phyloP scores from a whole-genome alignment of 1,140 invertebrate genomes.

The Eumeta japonica region DNA sequence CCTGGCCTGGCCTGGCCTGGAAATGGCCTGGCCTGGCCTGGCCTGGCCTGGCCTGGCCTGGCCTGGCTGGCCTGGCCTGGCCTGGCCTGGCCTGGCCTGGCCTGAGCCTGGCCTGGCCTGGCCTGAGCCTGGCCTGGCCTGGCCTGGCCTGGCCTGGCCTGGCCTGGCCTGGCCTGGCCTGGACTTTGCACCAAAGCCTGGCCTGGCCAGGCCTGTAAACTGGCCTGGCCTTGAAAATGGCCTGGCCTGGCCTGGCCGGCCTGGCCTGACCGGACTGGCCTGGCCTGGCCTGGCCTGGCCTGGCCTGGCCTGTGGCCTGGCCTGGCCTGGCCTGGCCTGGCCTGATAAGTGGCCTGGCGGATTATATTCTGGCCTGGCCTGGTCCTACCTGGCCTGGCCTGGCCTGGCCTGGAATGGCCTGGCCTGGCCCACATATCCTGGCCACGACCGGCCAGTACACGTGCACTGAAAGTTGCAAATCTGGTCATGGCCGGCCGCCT shows the following conservation, averaged over 20 bases:
- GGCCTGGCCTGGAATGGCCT: not conserved
- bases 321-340: not conserved
- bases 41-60: not conserved
- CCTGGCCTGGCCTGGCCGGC: too few relatives aligned
- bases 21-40: not conserved
- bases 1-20: constrained; percentile 1
- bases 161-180: not conserved
- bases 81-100: constrained; percentile 2
- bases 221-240: constrained; percentile 1
- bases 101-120: constrained; percentile 1
- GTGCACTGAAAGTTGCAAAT: too few relatives aligned
- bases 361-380: too few relatives aligned
- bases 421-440: not conserved
- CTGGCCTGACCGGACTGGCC: too few relatives aligned
- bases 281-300: constrained; percentile 1
- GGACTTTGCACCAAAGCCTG: not conserved
- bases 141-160: not conserved
- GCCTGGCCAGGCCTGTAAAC: not conserved
- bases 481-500: not conserved
- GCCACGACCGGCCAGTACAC: too few relatives aligned
- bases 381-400: not conserved
- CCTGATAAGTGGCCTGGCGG: too few relatives aligned
- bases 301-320: not conserved
- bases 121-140: constrained; percentile 1
- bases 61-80: too few relatives aligned